Evolutionary conservation across 2,888 invertebrate genomes (phyloP).

Genomic region (Lepidocyrtinus sp.): DNA sequence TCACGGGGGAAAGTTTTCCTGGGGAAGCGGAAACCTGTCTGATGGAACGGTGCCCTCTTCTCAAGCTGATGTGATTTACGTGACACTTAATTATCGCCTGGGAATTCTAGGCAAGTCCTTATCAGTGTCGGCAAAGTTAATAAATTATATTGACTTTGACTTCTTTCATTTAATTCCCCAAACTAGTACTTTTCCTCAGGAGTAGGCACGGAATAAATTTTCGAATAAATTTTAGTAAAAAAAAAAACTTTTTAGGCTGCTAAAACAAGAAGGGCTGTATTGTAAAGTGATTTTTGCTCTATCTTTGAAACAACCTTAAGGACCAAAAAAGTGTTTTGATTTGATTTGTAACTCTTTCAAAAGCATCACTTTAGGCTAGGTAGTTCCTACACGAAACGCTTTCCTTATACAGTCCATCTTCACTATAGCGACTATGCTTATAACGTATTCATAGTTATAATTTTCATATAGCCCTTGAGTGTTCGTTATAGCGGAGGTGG

Average conservation of each 20-base stretch:
- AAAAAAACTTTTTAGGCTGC: not conserved
- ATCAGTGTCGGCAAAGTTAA: conserved; percentile 22
- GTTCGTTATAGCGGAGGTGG: too few relatives aligned
- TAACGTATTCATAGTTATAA: too few relatives aligned
- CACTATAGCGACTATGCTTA: too few relatives aligned
- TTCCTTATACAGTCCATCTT: too few relatives aligned
- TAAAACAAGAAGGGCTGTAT: not conserved
- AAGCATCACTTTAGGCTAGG: too few relatives aligned
- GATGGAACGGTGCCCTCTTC: conserved; percentile 89
- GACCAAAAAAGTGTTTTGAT: too few relatives aligned
- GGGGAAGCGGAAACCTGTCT: conserved; percentile 89
- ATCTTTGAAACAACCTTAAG: too few relatives aligned
- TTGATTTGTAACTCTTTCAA: too few relatives aligned
- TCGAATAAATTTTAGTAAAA: not conserved
- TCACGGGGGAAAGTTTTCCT: conserved; percentile 79
- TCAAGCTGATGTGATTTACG: conserved; percentile 83
- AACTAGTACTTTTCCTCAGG: too few relatives aligned
- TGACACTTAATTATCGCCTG: conserved; percentile 86
- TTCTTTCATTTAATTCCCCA: too few relatives aligned
- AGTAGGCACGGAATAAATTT: conserved; percentile 23
- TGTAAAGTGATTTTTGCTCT: conserved; percentile 20
- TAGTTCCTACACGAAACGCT: too few relatives aligned
- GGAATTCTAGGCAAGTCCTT: conserved; percentile 78
- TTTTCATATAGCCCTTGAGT: too few relatives aligned
- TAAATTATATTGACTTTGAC: conserved; percentile 33